Base-by-base conservation (phyloP, 2,888 invertebrate species). In the Nomada ruficornis region DNA sequence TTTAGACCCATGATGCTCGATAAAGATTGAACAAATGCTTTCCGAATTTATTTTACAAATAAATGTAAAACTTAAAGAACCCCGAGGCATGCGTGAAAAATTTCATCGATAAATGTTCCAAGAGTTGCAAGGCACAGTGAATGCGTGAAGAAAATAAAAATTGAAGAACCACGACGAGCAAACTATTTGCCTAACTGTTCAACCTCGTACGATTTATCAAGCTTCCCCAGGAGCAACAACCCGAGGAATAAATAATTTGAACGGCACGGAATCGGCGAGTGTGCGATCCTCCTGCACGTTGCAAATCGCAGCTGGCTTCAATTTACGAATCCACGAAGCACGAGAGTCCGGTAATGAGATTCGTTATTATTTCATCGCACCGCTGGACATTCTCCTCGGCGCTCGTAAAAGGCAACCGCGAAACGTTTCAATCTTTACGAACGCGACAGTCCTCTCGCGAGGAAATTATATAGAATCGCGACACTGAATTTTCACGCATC, bases 401-500 rank as follows among this genome's bases (percentile, higher is more conserved):
- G 18, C 26, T 23, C 23, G 73, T 36, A 62, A 54, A 67, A 18
- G 15, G 26, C n/a, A 23, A 26, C 57, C 23, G 69, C 15, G 47
- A 10, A 47, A 47, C 47, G 47, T 47, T 47, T 47, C 15, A 2
- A 47, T 47, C 47, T 15, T 47, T 10, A 2, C 2, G 47, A 3
- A 11, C 20, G 57, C 15, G 26, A 29, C 13, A 13, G 55, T 50
- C 50, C 68, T n/a, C 11, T 20, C 18, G 23, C 36, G 47, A 50
- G 67, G 18, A 59, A 78, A 78, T 78, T 76, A 69, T 26, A 57
- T 52, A 67, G 72, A 59, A 68, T 71, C 67, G 42, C 29, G 59
- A 52, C 29, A 57, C 57, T 54, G 26, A 11, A 55, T 80, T 82
- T 82, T 82, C 82, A 82, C 76, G 82, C 82, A 69, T 80, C 74